Conservation (phyloP, 1,140 invertebrate species). For the Atopsyche davidsoni region DNA sequence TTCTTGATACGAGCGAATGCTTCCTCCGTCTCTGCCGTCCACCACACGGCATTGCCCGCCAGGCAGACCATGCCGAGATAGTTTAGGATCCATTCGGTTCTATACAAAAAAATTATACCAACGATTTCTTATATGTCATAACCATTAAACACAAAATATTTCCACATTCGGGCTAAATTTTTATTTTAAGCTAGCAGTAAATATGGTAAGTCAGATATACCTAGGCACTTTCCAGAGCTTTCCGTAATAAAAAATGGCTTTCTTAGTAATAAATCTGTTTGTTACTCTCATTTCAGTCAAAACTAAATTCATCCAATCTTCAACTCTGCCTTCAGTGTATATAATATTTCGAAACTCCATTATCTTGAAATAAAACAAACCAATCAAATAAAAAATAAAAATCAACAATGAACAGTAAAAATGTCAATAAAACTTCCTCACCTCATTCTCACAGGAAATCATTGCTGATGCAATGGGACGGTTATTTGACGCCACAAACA, state of each 20-base stretch:
- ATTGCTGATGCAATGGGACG: slow-evolving; percentile 65
- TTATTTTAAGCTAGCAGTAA: too few species aligned
- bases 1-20: slow-evolving; percentile 70
- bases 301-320: slow-evolving; percentile 86
- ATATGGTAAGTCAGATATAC: slow-evolving; percentile 31
- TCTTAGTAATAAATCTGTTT: slow-evolving; percentile 82
- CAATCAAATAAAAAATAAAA: too few species aligned
- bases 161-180: too few species aligned
- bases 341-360: slow-evolving; percentile 70
- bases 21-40: slow-evolving; percentile 89
- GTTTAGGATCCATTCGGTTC: slow-evolving; percentile 80
- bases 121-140: too few species aligned
- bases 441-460: slow-evolving; percentile 79
- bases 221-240: slow-evolving; percentile 57
- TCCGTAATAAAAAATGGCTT: slow-evolving; percentile 79
- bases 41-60: slow-evolving; percentile 84
- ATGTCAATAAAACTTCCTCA: slow-evolving; percentile 33
- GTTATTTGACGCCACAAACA: slow-evolving; percentile 57
- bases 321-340: slow-evolving; percentile 64
- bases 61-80: slow-evolving; percentile 85
- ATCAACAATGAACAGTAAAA: too few species aligned
- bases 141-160: too few species aligned
- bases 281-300: slow-evolving; percentile 76
- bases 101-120: slow-evolving; percentile 34
- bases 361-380: slow-evolving; percentile 32